phyloP scores from a whole-genome alignment of 1,140 invertebrate genomes.

The Cotesia glomerata region DNA sequence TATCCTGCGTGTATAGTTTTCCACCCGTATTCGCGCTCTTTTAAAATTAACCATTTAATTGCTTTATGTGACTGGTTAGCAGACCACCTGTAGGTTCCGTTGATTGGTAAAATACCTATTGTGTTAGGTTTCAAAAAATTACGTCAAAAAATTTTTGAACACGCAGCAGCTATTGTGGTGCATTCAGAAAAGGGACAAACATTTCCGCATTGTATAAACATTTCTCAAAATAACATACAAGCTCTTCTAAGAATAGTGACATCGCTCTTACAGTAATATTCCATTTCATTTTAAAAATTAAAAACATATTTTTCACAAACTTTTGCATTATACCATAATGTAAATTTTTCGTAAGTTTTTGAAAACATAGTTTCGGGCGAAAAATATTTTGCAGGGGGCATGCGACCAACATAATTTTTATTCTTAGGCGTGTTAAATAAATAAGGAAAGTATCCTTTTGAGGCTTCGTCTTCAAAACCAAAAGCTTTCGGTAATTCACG shows the following conservation, averaged over 20 bases:
- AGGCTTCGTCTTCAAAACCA: slow-evolving; percentile 11
- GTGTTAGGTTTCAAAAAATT: too few relatives aligned
- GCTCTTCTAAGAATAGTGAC: slow-evolving; percentile 8
- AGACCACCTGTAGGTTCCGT: background rate
- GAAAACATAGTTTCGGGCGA: too few relatives aligned
- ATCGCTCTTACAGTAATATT: slow-evolving; percentile 16
- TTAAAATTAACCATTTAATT: background rate
- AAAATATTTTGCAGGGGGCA: too few relatives aligned
- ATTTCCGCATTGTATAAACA: slow-evolving; percentile 2
- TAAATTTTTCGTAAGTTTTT: too few relatives aligned
- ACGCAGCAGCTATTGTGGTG: too few relatives aligned
- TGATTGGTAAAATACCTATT: too few relatives aligned
- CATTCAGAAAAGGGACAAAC: slow-evolving; percentile 10
- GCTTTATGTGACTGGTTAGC: slow-evolving; percentile 4
- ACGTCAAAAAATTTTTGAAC: too few relatives aligned
- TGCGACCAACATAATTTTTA: too few relatives aligned
- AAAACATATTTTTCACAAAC: slow-evolving; percentile 2
- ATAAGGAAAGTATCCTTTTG: slow-evolving; percentile 28
- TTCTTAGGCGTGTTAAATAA: slow-evolving; percentile 14
- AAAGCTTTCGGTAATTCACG: slow-evolving; percentile 27
- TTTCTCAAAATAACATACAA: background rate
- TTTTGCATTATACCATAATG: too few relatives aligned
- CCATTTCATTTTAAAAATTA: slow-evolving; percentile 19
- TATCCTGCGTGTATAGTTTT: slow-evolving; percentile 25
- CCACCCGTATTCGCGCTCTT: background rate